These are phyloP conservation scores for Catocala nupta DNA, from an alignment of 2,888 invertebrate genomes.

Conservation along the genomic window DNA sequence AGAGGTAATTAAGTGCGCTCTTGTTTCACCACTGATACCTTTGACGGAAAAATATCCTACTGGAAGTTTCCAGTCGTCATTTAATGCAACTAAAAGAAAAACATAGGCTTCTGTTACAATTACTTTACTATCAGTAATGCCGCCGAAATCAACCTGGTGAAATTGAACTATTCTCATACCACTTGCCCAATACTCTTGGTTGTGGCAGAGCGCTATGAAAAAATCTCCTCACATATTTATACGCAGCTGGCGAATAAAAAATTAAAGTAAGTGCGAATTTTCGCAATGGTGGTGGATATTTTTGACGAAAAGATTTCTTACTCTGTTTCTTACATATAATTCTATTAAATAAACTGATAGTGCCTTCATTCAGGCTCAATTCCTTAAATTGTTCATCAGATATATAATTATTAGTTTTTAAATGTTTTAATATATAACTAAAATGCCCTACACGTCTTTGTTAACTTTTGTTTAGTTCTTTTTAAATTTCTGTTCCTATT, in stretches of 20 bases:
- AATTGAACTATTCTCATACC: not conserved
- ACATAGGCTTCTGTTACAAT: constrained; percentile 12
- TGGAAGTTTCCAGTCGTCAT: constrained; percentile 14
- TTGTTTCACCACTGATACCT: constrained; percentile 10
- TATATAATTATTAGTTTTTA: constrained; percentile 10
- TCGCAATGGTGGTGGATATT: constrained; percentile 2
- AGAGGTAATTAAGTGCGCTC: constrained; percentile 4
- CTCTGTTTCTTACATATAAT: not conserved
- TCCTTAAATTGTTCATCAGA: constrained; percentile 16
- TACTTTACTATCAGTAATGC: constrained; percentile 7
- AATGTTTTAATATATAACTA: constrained; percentile 7
- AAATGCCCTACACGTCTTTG: too few species aligned
- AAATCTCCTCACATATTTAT: too few species aligned
- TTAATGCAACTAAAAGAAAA: constrained; percentile 14
- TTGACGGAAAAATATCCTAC: constrained; percentile 16
- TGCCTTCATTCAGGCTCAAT: constrained; percentile 2
- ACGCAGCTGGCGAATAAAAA: not conserved
- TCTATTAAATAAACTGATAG: too few species aligned
- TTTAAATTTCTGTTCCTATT: too few species aligned
- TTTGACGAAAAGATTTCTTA: constrained; percentile 1
- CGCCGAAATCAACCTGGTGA: constrained; percentile 10
- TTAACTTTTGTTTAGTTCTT: too few species aligned
- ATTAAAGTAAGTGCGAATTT: not conserved
- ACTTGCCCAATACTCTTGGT: not conserved
- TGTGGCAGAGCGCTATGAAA: not conserved